phyloP scores from a whole-genome alignment of 1,140 invertebrate genomes.

The Monochamus saltuarius region DNA sequence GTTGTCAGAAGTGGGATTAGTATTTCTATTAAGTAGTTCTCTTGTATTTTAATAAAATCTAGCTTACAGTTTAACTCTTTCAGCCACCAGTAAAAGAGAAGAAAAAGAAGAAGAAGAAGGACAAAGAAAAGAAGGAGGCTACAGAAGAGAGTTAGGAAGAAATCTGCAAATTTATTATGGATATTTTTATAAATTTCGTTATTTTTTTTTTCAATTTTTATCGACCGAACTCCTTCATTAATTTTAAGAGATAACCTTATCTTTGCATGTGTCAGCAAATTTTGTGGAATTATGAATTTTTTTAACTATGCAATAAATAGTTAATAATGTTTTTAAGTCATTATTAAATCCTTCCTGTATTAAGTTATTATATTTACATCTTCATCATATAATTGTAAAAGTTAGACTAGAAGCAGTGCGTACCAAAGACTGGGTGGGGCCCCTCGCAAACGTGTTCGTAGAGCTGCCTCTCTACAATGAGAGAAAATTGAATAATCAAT shows the following conservation, averaged over 20 bases:
- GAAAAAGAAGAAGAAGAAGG: conserved; percentile 27
- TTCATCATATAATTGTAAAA: too few species aligned
- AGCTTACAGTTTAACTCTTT: not conserved
- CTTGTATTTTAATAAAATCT: too few species aligned
- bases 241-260: not conserved
- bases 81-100: conserved; percentile 13
- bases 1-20: too few species aligned
- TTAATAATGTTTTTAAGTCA: not conserved
- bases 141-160: conserved; percentile 14
- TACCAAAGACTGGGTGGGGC: too few species aligned
- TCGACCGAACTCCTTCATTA: not conserved
- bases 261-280: not conserved
- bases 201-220: not conserved
- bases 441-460: too few species aligned
- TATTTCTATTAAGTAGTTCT: too few species aligned
- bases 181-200: not conserved
- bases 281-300: not conserved
- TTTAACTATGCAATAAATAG: not conserved
- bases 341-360: too few species aligned
- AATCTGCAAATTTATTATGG: too few species aligned
- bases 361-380: too few species aligned
- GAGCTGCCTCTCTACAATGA: too few species aligned
- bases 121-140: conserved; percentile 10
- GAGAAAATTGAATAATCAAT: too few species aligned
- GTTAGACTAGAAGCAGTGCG: too few species aligned